Conservation (phyloP, 1,140 invertebrate genomes). For the Sycobia sp. region DNA sequence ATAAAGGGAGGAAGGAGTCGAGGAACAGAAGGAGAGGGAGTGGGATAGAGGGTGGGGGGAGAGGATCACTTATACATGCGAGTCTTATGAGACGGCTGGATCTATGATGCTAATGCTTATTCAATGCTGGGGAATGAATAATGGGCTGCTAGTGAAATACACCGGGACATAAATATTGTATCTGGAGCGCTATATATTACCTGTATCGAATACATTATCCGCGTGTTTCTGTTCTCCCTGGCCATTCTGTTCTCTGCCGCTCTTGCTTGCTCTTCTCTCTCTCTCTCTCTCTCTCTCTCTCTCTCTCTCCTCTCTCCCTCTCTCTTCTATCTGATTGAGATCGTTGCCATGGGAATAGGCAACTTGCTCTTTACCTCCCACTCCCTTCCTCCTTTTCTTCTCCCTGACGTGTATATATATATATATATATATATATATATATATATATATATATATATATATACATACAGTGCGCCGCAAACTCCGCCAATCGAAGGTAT, state of each 20-base stretch:
- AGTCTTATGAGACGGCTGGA: conserved; percentile 45
- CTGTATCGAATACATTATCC: conserved; percentile 58
- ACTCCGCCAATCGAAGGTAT: no score
- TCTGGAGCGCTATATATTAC: conserved; percentile 61
- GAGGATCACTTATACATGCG: conserved; percentile 34
- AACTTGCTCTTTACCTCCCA: conserved; percentile 39
- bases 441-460: no score
- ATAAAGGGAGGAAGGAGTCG: no score
- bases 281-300: conserved; percentile 38
- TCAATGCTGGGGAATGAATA: conserved; percentile 59
- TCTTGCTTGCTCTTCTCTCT: conserved; percentile 35
- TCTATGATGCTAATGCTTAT: conserved; percentile 60
- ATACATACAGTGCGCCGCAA: no score
- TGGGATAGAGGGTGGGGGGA: not conserved
- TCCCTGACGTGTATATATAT: no score
- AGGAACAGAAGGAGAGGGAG: no score
- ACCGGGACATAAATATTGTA: conserved; percentile 60
- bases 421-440: no score
- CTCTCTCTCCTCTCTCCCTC: conserved; percentile 41
- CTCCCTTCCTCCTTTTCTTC: not conserved
- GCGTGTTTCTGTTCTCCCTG: conserved; percentile 43
- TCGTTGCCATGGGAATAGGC: conserved; percentile 56
- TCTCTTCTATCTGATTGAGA: conserved; percentile 55
- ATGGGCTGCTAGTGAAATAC: conserved; percentile 60
- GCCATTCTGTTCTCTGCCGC: conserved; percentile 36